Evolutionary conservation across 1,140 invertebrate species (phyloP).

Genomic region (Drosophila athabasca): DNA sequence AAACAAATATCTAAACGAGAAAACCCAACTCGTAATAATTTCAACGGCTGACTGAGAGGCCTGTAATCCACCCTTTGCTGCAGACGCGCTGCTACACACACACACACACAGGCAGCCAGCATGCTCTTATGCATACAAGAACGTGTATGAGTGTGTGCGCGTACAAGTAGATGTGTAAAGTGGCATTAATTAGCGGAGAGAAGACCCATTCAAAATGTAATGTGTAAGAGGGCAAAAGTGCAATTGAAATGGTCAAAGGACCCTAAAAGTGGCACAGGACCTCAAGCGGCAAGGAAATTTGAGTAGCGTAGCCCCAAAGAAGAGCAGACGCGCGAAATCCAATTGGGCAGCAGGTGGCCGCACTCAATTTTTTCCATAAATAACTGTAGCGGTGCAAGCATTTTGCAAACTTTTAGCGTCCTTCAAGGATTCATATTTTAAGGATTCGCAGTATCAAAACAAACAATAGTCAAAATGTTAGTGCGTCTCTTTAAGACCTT

Average conservation of each 20-base stretch:
- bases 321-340: constrained; percentile 34
- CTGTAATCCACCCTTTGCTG: constrained; percentile 71
- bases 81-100: constrained; percentile 25
- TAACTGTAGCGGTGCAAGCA: no score
- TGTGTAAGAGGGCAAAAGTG: constrained; percentile 66
- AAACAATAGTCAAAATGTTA: constrained; percentile 3
- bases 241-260: constrained; percentile 60
- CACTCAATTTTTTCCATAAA: no score
- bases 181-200: constrained; percentile 74
- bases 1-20: constrained; percentile 65
- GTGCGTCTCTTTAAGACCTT: constrained; percentile 6
- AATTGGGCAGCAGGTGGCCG: constrained; percentile 72
- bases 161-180: constrained; percentile 41
- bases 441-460: background rate
- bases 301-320: constrained; percentile 31
- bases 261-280: constrained; percentile 21
- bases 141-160: no score
- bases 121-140: background rate
- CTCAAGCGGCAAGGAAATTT: constrained; percentile 43
- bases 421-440: no score
- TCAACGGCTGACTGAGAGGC: constrained; percentile 31
- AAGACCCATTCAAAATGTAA: constrained; percentile 41
- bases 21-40: constrained; percentile 68
- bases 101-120: constrained; percentile 2
- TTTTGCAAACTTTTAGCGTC: no score